phyloP scores from a whole-genome alignment of 2,113 vertebrate species.

The Cairina moschata region DNA sequence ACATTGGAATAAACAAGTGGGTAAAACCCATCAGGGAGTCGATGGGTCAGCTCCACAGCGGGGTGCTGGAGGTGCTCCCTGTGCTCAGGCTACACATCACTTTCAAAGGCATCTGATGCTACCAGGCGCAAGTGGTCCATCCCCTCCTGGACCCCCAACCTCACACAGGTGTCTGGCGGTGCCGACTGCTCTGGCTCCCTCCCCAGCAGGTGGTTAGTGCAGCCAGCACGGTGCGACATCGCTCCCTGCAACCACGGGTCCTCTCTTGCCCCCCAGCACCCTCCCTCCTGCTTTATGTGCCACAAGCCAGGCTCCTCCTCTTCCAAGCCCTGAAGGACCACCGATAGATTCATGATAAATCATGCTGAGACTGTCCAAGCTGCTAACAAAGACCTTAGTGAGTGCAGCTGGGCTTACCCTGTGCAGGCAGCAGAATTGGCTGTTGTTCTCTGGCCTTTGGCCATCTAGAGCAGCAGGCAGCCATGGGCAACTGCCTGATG shows the following conservation, averaged over 20 bases:
- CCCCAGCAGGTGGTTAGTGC: accelerated
- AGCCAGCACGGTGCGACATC: accelerated
- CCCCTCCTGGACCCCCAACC: neutral
- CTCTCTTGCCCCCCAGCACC: neutral
- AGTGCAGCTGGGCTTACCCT: neutral
- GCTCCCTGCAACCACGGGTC: neutral
- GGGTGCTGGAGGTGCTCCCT: neutral
- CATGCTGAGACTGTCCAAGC: neutral
- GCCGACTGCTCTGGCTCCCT: neutral
- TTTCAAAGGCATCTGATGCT: neutral
- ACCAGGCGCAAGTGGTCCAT: neutral
- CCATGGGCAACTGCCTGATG: accelerated
- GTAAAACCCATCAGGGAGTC: neutral
- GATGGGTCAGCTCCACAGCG: neutral
- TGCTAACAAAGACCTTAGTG: neutral
- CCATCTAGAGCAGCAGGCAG: neutral
- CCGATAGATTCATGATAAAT: neutral
- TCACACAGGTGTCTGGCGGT: neutral
- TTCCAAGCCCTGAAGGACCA: neutral
- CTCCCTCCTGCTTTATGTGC: neutral
- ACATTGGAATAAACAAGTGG: neutral
- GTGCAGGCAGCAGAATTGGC: neutral
- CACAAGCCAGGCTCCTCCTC: neutral
- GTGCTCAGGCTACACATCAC: neutral
- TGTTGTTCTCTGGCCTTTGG: neutral